These are phyloP conservation scores for Papilio polyxenes DNA, from an alignment of 1,140 invertebrate genomes.

Conservation along the genomic window DNA sequence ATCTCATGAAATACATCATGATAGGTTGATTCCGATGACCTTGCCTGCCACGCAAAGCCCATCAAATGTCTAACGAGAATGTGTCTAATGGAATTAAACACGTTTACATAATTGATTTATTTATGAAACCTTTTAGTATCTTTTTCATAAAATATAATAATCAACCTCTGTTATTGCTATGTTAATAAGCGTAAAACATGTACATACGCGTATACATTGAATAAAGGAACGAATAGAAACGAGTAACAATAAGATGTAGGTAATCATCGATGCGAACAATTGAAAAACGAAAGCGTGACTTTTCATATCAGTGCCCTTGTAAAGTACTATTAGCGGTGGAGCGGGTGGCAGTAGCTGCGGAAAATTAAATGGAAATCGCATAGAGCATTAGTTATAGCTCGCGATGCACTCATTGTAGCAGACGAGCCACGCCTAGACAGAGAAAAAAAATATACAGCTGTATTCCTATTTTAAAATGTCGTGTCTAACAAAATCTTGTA, in stretches of 20 bases:
- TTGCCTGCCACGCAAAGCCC: neutral
- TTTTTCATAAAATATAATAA: too few species aligned
- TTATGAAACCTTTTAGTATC: neutral
- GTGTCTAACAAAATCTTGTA: too few species aligned
- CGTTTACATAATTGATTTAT: neutral
- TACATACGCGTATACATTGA: neutral
- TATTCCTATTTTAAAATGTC: too few species aligned
- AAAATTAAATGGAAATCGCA: neutral
- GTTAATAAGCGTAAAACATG: neutral
- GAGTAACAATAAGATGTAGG: neutral
- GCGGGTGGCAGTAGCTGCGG: neutral
- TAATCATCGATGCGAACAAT: neutral
- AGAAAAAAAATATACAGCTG: too few species aligned
- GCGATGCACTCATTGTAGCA: neutral
- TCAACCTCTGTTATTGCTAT: neutral
- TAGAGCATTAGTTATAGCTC: neutral
- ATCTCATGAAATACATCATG: too few species aligned
- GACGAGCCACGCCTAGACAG: neutral
- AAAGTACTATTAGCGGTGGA: neutral
- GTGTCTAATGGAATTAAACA: neutral
- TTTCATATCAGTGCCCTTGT: slow-evolving; percentile 18
- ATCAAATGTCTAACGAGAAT: neutral
- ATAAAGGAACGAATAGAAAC: neutral
- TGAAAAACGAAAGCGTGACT: slow-evolving; percentile 18
- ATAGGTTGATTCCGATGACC: neutral